Base-by-base conservation (phyloP, 30 jellyfish, hydroid and myxozoan species). In the Aurelia aurita region DNA sequence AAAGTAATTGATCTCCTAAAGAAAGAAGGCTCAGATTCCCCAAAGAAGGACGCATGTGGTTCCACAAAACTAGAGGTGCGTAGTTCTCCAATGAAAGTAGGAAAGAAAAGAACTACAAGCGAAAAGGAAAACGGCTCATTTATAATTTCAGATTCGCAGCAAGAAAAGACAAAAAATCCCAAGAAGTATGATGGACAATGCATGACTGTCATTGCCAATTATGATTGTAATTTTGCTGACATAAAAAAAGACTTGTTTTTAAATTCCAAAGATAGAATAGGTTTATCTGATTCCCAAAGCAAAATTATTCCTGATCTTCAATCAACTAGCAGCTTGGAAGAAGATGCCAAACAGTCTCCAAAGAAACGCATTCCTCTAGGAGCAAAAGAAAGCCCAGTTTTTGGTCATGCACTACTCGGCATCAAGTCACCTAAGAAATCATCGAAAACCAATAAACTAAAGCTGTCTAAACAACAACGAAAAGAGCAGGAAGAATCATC, bases 171-270 rank as follows among this genome's bases (percentile, higher is more conserved):
- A 20, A 61, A 39, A 6, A 61, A 61, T 22, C 29, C 35, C 47
- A 61, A 61, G 73, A 22, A 20, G 47, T 20, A 39, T 39, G 39
- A 39, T 22, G 35, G 47, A 5, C 73, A 61, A 39, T 61, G 73
- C 35, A 61, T 61, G 73, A 61, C 73, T 22, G 51, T 39, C 35
- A 61, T 61, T 46, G 73, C 73, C 35, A 39, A 22, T 22, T 32
- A 61, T 22, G 12, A 32, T 22, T 16, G 73, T 61, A 39, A 61
- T 14, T 3, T 61, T 61, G 73, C 20, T 61, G 73, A 61, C 35
- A 14, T 61, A 22, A 39, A 22, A 9, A 61, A 22, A 22, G 73
- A 61, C 20, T 22, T 39, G 35, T 22, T 39, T 14, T 61, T 61
- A 22, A 61, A 15, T 14, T 14, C 73, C 19, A 22, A 22, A 32